These are phyloP conservation scores for Ophion slaviceki DNA, from an alignment of 2,888 invertebrate genomes.

Conservation along the genomic window DNA sequence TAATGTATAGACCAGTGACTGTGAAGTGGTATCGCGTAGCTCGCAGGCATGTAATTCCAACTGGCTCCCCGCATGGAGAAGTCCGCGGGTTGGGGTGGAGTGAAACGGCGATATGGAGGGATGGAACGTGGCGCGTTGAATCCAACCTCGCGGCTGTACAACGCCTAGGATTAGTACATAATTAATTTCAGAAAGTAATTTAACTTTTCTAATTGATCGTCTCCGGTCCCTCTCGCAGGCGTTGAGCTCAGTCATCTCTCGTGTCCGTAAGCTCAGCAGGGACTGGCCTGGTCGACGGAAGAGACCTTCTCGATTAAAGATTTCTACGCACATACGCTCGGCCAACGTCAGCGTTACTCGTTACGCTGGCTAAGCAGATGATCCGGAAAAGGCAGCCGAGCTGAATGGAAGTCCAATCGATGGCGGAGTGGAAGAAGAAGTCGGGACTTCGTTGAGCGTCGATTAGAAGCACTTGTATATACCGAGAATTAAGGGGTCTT, in stretches of 20 bases:
- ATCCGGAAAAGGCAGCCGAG: too few relatives aligned
- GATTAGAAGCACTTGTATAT: too few relatives aligned
- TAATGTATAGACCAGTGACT: too few relatives aligned
- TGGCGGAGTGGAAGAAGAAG: too few relatives aligned
- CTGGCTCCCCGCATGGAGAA: slow-evolving; percentile 1
- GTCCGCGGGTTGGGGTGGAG: not conserved
- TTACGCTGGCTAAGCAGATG: not conserved
- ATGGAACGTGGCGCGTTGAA: not conserved
- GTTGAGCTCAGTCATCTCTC: slow-evolving; percentile 8
- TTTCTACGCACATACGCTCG: not conserved
- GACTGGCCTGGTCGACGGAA: slow-evolving; percentile 52
- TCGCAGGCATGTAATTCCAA: slow-evolving; percentile 29
- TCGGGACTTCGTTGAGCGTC: too few relatives aligned
- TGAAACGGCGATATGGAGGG: not conserved
- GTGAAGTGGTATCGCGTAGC: not conserved
- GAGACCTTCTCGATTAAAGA: slow-evolving; percentile 22
- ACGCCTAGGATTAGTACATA: slow-evolving; percentile 74
- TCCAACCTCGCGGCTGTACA: not conserved
- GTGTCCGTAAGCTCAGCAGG: slow-evolving; percentile 12
- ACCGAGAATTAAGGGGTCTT: too few relatives aligned
- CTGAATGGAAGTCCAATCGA: not conserved
- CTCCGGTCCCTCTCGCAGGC: slow-evolving; percentile 47
- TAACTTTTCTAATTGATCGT: slow-evolving; percentile 80
- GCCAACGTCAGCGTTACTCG: not conserved
- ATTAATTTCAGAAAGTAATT: slow-evolving; percentile 79